Conservation (phyloP, 2,797 vertebrate species). For the Fringilla coelebs region DNA sequence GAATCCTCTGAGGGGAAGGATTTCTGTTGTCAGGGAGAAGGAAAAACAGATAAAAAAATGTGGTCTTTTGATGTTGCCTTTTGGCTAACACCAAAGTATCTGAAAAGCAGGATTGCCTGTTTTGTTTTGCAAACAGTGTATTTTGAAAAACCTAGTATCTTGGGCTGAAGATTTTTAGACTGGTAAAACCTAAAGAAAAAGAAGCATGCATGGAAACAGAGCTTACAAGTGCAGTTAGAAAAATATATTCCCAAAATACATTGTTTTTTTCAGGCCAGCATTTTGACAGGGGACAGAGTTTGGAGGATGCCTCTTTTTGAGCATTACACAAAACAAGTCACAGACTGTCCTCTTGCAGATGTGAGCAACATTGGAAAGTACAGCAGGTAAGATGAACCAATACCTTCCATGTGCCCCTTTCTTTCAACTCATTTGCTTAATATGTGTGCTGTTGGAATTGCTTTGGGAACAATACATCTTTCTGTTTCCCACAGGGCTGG, state of each 20-base stretch:
- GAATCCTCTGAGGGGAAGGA: neutral
- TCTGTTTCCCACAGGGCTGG: constrained; percentile 80
- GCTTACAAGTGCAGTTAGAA: neutral
- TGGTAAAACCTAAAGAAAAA: neutral
- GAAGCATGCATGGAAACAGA: neutral
- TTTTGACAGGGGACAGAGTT: constrained; percentile 93
- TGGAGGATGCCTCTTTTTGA: constrained; percentile 99
- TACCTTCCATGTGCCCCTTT: neutral
- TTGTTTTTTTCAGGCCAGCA: constrained; percentile 81
- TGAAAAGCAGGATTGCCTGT: neutral
- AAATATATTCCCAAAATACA: neutral
- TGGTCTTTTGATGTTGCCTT: neutral
- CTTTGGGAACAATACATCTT: neutral
- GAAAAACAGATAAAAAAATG: neutral
- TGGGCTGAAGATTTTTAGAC: neutral
- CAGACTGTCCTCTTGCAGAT: constrained; percentile 90
- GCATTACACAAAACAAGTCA: constrained; percentile 92
- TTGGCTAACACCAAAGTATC: neutral
- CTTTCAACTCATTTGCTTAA: neutral
- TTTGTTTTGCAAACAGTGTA: neutral
- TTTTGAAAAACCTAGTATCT: neutral
- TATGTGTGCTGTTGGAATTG: neutral
- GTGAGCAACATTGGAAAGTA: constrained; percentile 93
- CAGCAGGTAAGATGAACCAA: constrained; percentile 76
- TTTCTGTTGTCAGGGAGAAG: neutral